phyloP scores from a whole-genome alignment of 2,888 invertebrate species.

The Amblyjoppa proteus region DNA sequence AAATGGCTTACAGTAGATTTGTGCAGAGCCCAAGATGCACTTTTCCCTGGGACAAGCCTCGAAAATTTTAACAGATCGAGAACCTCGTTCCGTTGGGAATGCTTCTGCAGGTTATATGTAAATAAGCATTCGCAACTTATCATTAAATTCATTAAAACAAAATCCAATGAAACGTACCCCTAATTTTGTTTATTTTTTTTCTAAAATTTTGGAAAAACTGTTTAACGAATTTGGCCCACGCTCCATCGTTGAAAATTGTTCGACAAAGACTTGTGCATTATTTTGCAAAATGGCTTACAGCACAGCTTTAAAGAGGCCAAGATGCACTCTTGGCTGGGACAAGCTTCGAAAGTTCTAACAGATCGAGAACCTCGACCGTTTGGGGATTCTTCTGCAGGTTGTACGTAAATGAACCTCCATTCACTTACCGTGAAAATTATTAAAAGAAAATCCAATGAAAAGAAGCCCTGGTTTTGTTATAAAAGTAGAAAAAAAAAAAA shows the following conservation, averaged over 20 bases:
- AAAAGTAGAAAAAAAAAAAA: not conserved
- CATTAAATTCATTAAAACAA: not conserved
- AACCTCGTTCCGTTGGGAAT: not conserved
- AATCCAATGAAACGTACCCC: not conserved
- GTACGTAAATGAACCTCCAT: not conserved
- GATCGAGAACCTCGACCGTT: not conserved
- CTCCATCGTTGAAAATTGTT: not conserved
- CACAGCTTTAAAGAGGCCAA: not conserved
- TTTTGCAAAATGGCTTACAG: slow-evolving; percentile 6
- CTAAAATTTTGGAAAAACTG: not conserved
- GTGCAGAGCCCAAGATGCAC: not conserved
- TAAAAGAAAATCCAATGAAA: not conserved
- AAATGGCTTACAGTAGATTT: not conserved
- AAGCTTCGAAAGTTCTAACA: not conserved
- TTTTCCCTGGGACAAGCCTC: not conserved
- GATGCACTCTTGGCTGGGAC: not conserved
- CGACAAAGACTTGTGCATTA: not conserved
- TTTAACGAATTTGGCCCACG: not conserved
- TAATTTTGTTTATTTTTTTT: not conserved
- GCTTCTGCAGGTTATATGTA: not conserved
- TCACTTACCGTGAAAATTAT: not conserved
- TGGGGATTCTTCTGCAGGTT: not conserved
- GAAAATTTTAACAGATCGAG: not conserved
- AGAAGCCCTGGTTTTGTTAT: not conserved
- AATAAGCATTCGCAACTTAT: not conserved